Percentiles rank a stretch among this genome's conserved stretches.
These are phyloP conservation scores for Siniperca scherzeri DNA, from an alignment of 2,797 vertebrate genomes.

Conservation along the genomic window DNA sequence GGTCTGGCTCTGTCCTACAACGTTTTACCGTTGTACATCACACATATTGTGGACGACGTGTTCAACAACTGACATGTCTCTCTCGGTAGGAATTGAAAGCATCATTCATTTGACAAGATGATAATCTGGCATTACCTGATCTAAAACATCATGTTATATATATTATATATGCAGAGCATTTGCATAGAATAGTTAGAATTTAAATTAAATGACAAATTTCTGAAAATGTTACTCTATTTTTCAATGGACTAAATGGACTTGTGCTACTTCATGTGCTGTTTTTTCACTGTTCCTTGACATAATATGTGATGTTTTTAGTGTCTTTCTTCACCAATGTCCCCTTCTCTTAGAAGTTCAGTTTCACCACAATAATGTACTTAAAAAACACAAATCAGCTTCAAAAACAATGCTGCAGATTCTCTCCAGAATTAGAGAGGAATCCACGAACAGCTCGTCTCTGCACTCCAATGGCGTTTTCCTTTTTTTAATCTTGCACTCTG, in stretches of 20 bases:
- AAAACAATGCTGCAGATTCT: background rate
- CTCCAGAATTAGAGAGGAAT: background rate
- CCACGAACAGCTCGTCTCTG: background rate
- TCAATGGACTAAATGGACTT: background rate
- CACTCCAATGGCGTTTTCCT: background rate
- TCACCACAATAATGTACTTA: background rate
- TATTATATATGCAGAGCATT: too few relatives aligned
- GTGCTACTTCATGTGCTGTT: background rate
- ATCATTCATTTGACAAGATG: too few relatives aligned
- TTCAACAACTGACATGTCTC: too few relatives aligned
- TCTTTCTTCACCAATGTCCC: background rate
- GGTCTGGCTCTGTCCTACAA: background rate
- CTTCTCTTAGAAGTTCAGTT: background rate
- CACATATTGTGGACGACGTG: too few relatives aligned
- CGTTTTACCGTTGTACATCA: too few relatives aligned
- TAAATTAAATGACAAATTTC: background rate
- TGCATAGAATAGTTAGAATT: background rate
- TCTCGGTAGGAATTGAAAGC: too few relatives aligned
- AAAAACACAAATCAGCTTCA: background rate
- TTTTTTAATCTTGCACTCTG: background rate
- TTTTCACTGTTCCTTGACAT: background rate
- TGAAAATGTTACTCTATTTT: background rate
- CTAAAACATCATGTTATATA: too few relatives aligned
- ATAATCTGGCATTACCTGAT: too few relatives aligned
- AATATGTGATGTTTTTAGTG: background rate